These are phyloP conservation scores for Phania funesta DNA, from an alignment of 2,888 invertebrate genomes.

Conservation along the genomic window DNA sequence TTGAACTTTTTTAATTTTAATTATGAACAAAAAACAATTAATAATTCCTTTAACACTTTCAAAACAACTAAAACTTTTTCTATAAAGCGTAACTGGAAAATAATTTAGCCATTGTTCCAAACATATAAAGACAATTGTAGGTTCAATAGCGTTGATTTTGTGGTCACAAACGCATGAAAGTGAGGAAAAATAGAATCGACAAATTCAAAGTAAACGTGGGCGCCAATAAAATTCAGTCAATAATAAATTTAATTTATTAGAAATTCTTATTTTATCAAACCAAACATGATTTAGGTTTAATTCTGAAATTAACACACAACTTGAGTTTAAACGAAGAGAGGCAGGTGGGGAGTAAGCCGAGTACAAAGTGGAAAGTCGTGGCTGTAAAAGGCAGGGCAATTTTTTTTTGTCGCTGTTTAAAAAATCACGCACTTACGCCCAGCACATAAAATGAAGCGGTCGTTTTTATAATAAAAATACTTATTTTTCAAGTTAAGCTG, in stretches of 20 bases:
- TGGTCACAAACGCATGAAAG: neutral
- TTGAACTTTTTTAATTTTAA: conserved; percentile 3
- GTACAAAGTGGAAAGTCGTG: conserved; percentile 17
- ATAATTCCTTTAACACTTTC: conserved; percentile 22
- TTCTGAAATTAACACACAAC: neutral
- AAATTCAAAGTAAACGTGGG: conserved; percentile 56
- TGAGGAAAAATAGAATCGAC: conserved; percentile 1
- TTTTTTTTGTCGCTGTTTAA: neutral
- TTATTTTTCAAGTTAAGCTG: conserved; percentile 18
- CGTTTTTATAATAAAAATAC: conserved; percentile 8
- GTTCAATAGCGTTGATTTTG: conserved; percentile 10
- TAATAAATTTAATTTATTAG: conserved; percentile 36
- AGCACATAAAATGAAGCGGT: conserved; percentile 11
- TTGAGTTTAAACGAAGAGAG: neutral
- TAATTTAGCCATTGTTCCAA: neutral
- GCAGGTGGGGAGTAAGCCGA: neutral
- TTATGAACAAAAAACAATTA: conserved; percentile 28
- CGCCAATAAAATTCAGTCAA: conserved; percentile 57
- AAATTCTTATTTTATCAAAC: neutral
- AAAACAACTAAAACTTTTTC: neutral
- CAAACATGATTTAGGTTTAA: conserved; percentile 25
- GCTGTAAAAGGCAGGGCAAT: conserved; percentile 7
- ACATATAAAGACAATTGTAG: neutral
- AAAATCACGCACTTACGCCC: conserved; percentile 16
- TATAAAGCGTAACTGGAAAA: neutral